Evolutionary conservation across 1,140 invertebrate genomes (phyloP), one percentile per base, ranked within the genome.

Genomic region (Uloborus diversus): DNA sequence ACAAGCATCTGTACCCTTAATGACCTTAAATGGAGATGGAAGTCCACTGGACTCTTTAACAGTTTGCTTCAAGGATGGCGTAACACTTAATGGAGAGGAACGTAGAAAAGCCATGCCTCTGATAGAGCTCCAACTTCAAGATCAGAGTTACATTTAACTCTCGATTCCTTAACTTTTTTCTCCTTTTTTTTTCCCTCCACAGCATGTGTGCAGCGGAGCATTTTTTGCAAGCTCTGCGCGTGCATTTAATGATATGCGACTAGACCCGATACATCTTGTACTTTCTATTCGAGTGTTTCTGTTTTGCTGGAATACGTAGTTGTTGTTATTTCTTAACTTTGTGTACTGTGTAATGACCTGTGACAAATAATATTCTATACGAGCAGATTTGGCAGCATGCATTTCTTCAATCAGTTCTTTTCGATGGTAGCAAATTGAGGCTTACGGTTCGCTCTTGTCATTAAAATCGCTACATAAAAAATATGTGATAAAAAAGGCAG

Each of bases 31-130:
- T 17, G 37, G 37, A 42, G 37, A 42, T 9, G 37, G 37, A 13
- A n/a, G 37, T 9, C 37, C 11, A 20, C 57, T 53, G 53, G 69
- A 59, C n/a, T 62, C 33, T 75, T 75, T 75, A 75, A 33, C 32
- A 57, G 25, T 30, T 47, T 28, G 62, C 73, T 78, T 78, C 73
- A 78, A 78, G 73, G 73, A 78, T 78, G 73, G 49, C 56, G 33
- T n/a, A 47, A 47, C 25, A 42, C 62, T 78, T 78, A 78, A 78
- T 78, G 73, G 73, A 66, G 61, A 66, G 33, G 73, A 78, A 78
- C 73, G 37, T 25, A 56, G 30, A 14, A 75, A 49, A 64, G 11
- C 9, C 71, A 61, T 56, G 32, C 73, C 42, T 20, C 62, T 42
- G 33, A 20, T 42, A 33, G 33, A 37, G 7, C 25, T 62, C 13